Evolutionary conservation across 2,113 vertebrate species (phyloP).

Genomic region (Oncorhynchus tshawytscha): DNA sequence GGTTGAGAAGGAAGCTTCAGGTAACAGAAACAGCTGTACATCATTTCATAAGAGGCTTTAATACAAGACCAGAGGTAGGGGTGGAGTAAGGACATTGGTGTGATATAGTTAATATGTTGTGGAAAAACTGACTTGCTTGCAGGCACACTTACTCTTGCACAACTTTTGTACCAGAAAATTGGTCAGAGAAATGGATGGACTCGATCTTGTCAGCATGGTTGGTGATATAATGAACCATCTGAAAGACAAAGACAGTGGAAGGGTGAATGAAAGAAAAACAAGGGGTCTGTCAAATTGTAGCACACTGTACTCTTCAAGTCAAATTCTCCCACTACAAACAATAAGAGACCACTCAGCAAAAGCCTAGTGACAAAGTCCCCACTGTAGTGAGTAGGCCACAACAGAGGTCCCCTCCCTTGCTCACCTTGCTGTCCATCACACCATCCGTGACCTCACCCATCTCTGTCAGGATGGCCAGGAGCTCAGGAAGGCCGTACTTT

Average conservation of each 20-base stretch:
- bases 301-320: neutral
- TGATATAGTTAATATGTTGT: neutral
- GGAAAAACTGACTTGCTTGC: neutral
- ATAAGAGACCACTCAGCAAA: neutral
- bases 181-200: conserved; percentile 99
- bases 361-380: neutral
- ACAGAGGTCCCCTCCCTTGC: neutral
- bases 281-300: neutral
- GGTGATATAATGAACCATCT: conserved; percentile 98
- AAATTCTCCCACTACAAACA: neutral
- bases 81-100: neutral
- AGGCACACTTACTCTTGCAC: conserved; percentile 93
- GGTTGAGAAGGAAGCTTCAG: neutral
- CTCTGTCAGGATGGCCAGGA: conserved; percentile 89
- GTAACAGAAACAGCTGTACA: neutral
- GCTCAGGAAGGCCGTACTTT: conserved; percentile 92
- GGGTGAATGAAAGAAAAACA: neutral
- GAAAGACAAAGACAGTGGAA: conserved; percentile 41
- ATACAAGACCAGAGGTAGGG: neutral
- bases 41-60: neutral
- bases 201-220: conserved; percentile 97
- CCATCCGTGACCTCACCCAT: conserved; percentile 99
- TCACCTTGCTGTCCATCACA: conserved; percentile 96
- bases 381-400: neutral
- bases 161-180: conserved; percentile 99